Base-by-base conservation (phyloP, 92 coral and sea anemone species). In the Epizoanthus illoricatus region DNA sequence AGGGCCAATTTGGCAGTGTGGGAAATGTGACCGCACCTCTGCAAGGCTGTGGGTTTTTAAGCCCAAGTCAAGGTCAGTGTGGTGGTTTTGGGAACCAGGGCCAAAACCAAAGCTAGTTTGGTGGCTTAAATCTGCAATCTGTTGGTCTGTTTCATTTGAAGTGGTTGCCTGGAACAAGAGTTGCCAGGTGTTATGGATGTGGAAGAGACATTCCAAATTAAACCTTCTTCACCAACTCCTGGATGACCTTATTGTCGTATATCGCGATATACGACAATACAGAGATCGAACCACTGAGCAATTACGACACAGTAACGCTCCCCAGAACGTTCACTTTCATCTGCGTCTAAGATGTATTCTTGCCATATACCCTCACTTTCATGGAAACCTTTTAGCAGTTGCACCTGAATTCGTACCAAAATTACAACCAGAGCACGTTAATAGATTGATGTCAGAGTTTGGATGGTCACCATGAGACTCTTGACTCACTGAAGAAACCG, bases 291-390 rank as follows among this genome's bases (percentile, higher is more conserved):
- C 17, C 52, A 87, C 80, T 3, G 82, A 85, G 4, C 79, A 76
- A 64, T 28, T 81, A 3, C 56, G 57, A 20, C 55, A 7, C 80
- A 62, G 81, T 0, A 4, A 8, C 9, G 9, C 3, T 20, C 73
- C 82, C 3, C 75, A 80, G 33, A 86, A 82, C 19, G 73, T 81
- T 17, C 90, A 87, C 74, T 87, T 87, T 17, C 84, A 87, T 47
- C 86, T 87, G 5, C 80, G 86, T 13, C 54, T 60, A n/a, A 71
- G 84, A 24, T 83, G 90, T 66, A 70, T 84, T 36, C 64, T 33
- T 9, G 55, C 86, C 13, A 66, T 28, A 49, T 87, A 87, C 45
- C 79, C 90, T 4, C 58, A 83, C 55, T 87, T 87, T 71, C 73
- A 74, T 69, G 85, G 83, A 56, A 65, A 41, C 41, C 65, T 40